Percentiles rank a stretch among this genome's conserved stretches.
phyloP scores from a whole-genome alignment of 2,797 vertebrate genomes.

The Myripristis murdjan region DNA sequence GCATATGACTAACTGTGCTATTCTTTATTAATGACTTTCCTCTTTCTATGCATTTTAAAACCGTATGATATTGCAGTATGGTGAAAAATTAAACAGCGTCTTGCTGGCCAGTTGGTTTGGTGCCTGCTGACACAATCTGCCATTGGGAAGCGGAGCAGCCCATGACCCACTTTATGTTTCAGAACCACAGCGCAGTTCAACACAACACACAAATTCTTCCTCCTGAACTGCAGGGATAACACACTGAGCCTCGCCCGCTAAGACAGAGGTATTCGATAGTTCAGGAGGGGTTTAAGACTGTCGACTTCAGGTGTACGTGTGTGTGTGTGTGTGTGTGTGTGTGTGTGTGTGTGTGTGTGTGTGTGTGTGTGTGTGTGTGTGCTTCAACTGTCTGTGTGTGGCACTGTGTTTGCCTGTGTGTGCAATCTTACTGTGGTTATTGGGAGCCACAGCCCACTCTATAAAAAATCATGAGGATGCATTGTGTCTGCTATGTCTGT shows the following conservation, averaged over 20 bases:
- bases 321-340: too few relatives aligned
- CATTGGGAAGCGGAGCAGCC: conserved; percentile 66
- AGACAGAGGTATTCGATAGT: neutral
- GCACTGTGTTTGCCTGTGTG: neutral
- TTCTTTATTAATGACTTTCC: conserved; percentile 72
- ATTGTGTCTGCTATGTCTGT: neutral
- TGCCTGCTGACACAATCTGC: conserved; percentile 76
- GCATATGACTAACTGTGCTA: conserved; percentile 56
- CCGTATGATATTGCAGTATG: conserved; percentile 56
- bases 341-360: neutral
- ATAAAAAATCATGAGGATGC: neutral
- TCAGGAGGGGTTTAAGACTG: too few relatives aligned
- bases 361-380: conserved; percentile 1
- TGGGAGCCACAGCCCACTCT: neutral
- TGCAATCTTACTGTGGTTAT: neutral
- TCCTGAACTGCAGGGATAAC: conserved; percentile 16
- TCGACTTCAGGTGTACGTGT: neutral
- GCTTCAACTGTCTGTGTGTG: too few relatives aligned
- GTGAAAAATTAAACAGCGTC: conserved; percentile 71
- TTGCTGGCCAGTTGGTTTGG: conserved; percentile 67
- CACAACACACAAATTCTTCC: conserved; percentile 16
- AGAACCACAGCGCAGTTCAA: conserved; percentile 30
- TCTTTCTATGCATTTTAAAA: conserved; percentile 76
- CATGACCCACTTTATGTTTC: conserved; percentile 74
- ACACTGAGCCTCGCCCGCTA: conserved; percentile 4